These are phyloP conservation scores for Mastomys coucha DNA, from an alignment of 2,113 vertebrate genomes.

Conservation along the genomic window DNA sequence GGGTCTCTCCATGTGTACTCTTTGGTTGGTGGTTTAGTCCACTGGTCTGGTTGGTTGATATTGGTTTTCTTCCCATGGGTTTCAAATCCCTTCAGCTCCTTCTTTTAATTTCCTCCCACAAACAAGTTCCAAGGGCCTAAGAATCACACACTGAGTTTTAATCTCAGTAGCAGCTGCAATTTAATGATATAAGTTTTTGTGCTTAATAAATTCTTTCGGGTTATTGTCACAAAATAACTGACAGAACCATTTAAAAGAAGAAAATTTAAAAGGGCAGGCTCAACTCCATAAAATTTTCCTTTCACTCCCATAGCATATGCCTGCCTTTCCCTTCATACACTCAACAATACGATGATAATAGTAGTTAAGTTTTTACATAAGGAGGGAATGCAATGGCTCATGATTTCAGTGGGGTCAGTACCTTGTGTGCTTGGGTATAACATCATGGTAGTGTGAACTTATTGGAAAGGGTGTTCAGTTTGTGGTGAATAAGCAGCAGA, in stretches of 20 bases:
- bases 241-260: neutral
- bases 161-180: neutral
- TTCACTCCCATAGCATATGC: neutral
- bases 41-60: no score
- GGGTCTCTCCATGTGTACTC: no score
- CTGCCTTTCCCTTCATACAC: neutral
- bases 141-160: neutral
- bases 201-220: neutral
- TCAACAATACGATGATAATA: neutral
- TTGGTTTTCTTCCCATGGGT: no score
- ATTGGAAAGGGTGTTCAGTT: neutral
- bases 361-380: neutral
- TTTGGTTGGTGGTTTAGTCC: no score
- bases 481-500: neutral
- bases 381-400: neutral
- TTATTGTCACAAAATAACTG: neutral
- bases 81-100: no score
- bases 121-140: neutral
- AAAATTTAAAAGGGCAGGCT: neutral
- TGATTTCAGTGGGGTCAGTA: neutral
- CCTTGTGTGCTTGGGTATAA: neutral
- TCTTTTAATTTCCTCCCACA: neutral
- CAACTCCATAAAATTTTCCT: neutral
- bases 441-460: neutral
- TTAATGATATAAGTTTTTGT: neutral